These are phyloP conservation scores for Phalanger gymnotis DNA, from an alignment of 2,797 vertebrate genomes.

Conservation along the genomic window DNA sequence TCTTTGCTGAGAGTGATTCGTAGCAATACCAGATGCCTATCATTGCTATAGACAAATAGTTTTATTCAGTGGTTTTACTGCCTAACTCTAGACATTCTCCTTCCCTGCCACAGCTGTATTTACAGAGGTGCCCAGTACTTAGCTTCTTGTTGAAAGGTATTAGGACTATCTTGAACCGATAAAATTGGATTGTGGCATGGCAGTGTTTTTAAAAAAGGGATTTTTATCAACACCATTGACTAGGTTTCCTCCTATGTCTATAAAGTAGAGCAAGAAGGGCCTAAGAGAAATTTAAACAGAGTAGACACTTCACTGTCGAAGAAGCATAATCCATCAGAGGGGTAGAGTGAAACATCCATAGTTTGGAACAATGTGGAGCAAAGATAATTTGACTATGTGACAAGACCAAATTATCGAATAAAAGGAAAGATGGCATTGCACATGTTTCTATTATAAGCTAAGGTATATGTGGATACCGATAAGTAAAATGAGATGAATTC, in stretches of 20 bases:
- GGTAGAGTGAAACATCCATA: neutral
- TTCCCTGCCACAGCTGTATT: neutral
- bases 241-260: neutral
- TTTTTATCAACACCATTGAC: neutral
- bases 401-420: neutral
- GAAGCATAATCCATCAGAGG: neutral
- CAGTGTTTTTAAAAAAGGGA: neutral
- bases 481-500: neutral
- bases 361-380: neutral
- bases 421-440: neutral
- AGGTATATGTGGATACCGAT: conserved; percentile 12
- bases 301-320: neutral
- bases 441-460: conserved; percentile 3
- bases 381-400: neutral
- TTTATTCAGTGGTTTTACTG: neutral
- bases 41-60: neutral
- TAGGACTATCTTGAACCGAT: neutral
- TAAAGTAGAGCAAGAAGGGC: neutral
- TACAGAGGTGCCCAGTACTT: neutral
- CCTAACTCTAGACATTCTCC: neutral
- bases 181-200: neutral
- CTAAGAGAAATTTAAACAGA: neutral
- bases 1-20: neutral
- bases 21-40: neutral
- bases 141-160: neutral